Evolutionary conservation across 2,888 invertebrate species (phyloP).

Genomic region (Sphecodes monilicornis): DNA sequence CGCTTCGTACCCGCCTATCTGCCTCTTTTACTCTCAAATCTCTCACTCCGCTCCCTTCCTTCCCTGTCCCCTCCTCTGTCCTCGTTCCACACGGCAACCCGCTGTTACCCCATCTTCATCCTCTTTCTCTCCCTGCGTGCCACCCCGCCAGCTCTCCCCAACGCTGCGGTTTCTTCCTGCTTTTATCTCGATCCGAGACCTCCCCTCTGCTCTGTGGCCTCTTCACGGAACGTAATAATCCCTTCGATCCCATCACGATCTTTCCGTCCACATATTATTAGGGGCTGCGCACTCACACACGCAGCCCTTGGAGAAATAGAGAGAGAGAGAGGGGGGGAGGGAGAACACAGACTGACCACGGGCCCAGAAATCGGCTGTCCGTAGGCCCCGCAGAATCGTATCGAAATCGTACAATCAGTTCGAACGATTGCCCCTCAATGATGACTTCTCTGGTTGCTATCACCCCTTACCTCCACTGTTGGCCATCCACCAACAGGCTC

Average conservation of each 20-base stretch:
- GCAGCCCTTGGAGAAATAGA: slow-evolving; percentile 34
- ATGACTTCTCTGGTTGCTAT: slow-evolving; percentile 31
- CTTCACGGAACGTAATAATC: slow-evolving; percentile 76
- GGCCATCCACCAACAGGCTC: too few species aligned
- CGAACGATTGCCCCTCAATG: slow-evolving; percentile 55
- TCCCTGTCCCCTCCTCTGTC: slow-evolving; percentile 48
- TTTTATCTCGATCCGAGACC: slow-evolving; percentile 62
- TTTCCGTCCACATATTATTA: slow-evolving; percentile 81
- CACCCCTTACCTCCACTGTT: slow-evolving; percentile 20
- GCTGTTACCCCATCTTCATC: slow-evolving; percentile 41
- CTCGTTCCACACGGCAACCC: slow-evolving; percentile 26
- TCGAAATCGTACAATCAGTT: slow-evolving; percentile 67
- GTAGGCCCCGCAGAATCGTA: slow-evolving; percentile 44
- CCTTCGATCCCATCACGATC: slow-evolving; percentile 82
- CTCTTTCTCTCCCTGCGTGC: slow-evolving; percentile 14
- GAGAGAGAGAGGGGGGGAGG: background rate
- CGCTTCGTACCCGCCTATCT: slow-evolving; percentile 83
- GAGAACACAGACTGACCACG: background rate
- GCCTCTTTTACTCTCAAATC: slow-evolving; percentile 84
- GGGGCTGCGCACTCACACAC: slow-evolving; percentile 66
- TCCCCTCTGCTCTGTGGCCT: slow-evolving; percentile 20
- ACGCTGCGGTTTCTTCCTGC: slow-evolving; percentile 64
- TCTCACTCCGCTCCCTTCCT: slow-evolving; percentile 79
- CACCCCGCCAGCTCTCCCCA: background rate
- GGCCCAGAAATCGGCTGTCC: slow-evolving; percentile 39